Conservation (phyloP, 2,113 vertebrate species). For the Naja naja region DNA sequence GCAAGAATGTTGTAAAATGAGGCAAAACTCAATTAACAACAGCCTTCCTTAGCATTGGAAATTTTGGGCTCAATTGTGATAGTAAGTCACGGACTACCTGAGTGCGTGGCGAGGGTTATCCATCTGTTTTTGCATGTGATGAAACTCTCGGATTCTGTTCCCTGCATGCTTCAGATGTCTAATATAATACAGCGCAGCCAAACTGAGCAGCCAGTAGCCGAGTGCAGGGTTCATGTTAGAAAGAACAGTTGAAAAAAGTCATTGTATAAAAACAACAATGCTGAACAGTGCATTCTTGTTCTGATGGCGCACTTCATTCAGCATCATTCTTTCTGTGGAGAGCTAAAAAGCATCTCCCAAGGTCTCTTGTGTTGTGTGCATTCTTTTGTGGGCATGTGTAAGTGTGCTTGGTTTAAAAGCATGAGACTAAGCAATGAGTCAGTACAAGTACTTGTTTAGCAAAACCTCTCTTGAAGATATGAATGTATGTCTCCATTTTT, state of each 20-base stretch:
- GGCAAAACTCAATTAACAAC: background rate
- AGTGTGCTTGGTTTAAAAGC: background rate
- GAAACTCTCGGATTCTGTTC: background rate
- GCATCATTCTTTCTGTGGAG: background rate
- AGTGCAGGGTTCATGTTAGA: background rate
- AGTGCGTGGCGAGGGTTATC: background rate
- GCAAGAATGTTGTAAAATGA: background rate
- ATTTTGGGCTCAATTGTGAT: background rate
- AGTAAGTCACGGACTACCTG: background rate
- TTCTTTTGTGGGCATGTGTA: accelerated
- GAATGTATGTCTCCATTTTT: background rate
- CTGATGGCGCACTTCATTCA: background rate
- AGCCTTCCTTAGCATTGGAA: background rate
- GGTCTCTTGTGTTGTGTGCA: background rate
- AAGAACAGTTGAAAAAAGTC: background rate
- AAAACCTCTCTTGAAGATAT: slow-evolving; percentile 1
- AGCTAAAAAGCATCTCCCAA: background rate
- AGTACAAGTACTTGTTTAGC: background rate
- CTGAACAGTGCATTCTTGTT: background rate
- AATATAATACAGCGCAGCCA: background rate
- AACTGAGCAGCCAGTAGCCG: background rate
- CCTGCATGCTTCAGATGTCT: background rate
- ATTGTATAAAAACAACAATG: background rate
- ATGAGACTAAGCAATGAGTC: background rate
- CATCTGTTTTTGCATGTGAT: background rate